Base-by-base conservation (phyloP, 2,113 vertebrate genomes). In the Eonycteris spelaea region DNA sequence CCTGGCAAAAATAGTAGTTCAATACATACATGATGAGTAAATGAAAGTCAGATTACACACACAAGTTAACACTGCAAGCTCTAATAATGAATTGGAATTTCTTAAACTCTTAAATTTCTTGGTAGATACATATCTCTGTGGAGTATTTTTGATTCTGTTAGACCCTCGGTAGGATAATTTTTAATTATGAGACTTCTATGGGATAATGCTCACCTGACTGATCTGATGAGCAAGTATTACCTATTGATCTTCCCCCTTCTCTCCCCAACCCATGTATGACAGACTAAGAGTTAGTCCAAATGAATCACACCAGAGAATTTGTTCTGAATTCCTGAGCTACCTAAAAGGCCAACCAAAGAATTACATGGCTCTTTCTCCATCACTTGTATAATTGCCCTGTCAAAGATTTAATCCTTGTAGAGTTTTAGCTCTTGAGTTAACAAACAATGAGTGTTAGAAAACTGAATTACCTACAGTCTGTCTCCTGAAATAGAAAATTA, bases 401-500 rank as follows among this genome's bases (percentile, higher is more conserved):
- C 40, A 48, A 93, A 80, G 53, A 71, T 33, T 79, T 75, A 71
- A 86, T 91, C 28, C 80, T 53, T n/a, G n/a, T 38, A 89, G 55
- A 26, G 51, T 59, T 90, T 92, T 68, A 90, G n/a, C 14, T 94
- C 67, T 96, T 68, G 19, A 86, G 93, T 95, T 84, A 83, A 92
- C 70, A 90, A 89, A 55, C 45, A 88, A 30, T 38, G 18, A 74
- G 7, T 51, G 55, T 57, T 95, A 88, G 86, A 90, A 94, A 95
- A 82, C 35, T 10, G 18, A 70, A 63, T 87, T 75, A 82, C 21
- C 21, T 57, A 59, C 12, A 93, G 53, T 45, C 65, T 79, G 33
- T 45, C 94, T 90, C 70, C 77, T 87, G 90, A 92, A 94, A 87
- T 75, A 59, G 51, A 89, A 97, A 86, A 83, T 59, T 38, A 15